Base-by-base conservation (phyloP, 2,888 invertebrate species). In the Julus scanicus region DNA sequence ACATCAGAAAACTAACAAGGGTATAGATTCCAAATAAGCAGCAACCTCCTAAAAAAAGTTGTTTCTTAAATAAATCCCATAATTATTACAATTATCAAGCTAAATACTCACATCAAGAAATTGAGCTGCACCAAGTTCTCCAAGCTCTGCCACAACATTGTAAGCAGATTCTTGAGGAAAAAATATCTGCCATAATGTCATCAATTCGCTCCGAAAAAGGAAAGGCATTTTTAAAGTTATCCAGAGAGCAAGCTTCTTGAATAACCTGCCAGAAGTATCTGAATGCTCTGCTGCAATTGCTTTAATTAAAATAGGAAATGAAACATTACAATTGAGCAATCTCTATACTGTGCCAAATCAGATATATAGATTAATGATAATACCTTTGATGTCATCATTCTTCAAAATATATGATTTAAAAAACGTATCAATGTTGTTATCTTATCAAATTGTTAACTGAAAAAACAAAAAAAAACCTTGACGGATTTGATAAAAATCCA, bases 181-280 rank as follows among this genome's bases (percentile, higher is more conserved):
- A 93, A 97, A 98, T 93, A 98, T 95, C 93, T 98, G 98, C 94
- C 98, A 98, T 93, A 99, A 94, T 92, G 97, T 96, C 99, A 99
- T 99, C 94, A 98, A 97, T 93, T 99, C 98, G 94, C 98, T 98
- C 91, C 98, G 95, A 93, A 98, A 99, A 92, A 98, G 94, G 92
- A 97, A 88, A 17, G 53, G 53, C 88, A 88, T 88, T 85, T 84
- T 88, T 49, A 13, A 29, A 63, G 17, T 13, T 84, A 15, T 40
- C 29, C 40, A 84, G 84, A 40, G 57, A 57, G 57, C 57, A 57
- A 57, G 17, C 57, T 57, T 57, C 57, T 57, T 17, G 57, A 17
- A 5, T 17, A 57, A 17, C 49, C 17, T 57, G 15, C 57, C 13
- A 17, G 17, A 15, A 17, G 57, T 15, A 57, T 57, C 13, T 57